phyloP scores from a whole-genome alignment of 2,888 invertebrate species.

The Zeuzera pyrina region DNA sequence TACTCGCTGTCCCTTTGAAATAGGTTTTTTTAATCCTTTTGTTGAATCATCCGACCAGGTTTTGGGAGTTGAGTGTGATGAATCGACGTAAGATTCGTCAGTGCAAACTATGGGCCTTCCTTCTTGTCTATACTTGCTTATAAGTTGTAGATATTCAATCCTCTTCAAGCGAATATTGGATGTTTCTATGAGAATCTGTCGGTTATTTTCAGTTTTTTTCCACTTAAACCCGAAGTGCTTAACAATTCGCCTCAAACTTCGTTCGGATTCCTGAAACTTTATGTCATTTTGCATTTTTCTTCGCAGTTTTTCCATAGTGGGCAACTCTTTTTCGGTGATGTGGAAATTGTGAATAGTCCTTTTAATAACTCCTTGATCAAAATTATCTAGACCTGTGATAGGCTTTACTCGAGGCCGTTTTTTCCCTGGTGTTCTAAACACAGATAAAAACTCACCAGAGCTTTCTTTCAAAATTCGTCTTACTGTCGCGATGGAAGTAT shows the following conservation, averaged over 20 bases:
- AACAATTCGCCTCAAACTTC: conserved; percentile 14
- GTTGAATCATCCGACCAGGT: conserved; percentile 6
- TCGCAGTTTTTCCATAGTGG: conserved; percentile 16
- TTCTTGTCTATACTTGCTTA: not conserved
- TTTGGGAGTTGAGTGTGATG: not conserved
- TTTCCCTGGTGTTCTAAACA: conserved; percentile 23
- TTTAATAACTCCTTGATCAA: conserved; percentile 24
- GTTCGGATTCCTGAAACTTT: conserved; percentile 16
- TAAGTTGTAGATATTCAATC: not conserved
- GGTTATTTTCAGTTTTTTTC: not conserved
- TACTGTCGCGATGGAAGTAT: too few species aligned
- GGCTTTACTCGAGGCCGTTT: conserved; percentile 17
- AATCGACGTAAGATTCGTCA: not conserved
- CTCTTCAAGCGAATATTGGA: not conserved
- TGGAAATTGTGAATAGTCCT: conserved; percentile 27
- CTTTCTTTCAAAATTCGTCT: conserved; percentile 9
- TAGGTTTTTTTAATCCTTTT: conserved; percentile 3
- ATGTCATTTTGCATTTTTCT: conserved; percentile 9
- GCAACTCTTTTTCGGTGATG: conserved; percentile 20
- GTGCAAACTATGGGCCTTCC: not conserved
- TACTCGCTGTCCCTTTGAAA: conserved; percentile 12
- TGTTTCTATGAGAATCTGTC: not conserved
- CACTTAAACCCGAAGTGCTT: conserved; percentile 12
- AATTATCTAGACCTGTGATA: conserved; percentile 21
- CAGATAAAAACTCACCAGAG: conserved; percentile 8